Evolutionary conservation across 2,888 invertebrate genomes (phyloP), one percentile per base, ranked within the genome.

Genomic region (Pseudococcus viburni): DNA sequence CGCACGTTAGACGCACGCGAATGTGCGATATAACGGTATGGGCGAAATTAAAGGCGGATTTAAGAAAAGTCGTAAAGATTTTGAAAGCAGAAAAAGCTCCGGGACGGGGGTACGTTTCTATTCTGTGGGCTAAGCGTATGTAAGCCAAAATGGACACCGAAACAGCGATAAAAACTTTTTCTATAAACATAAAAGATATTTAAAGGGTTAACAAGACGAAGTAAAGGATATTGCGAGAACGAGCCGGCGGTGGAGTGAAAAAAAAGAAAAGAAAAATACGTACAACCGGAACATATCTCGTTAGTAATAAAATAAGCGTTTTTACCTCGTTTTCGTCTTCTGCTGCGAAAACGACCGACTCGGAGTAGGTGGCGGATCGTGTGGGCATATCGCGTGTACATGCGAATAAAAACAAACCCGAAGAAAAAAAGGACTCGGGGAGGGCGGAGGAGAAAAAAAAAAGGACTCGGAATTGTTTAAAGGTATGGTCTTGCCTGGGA

Each of bases 121-220:
- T 73, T 73, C 68, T 73, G 68, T 73, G 33, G 26, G 80, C 42
- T 42, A 80, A 80, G 80, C 80, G 80, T 42, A 42, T 80, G 42
- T 80, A 42, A 86, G 64, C 59, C 86, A 22, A 86, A 86, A 86
- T 46, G 86, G 86, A 86, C 86, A 86, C 73, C 68, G 26, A 86
- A 86, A 86, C 86, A 73, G 46, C 86, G 86, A 86, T 86, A 86
- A 86, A 86, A 86, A 86, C 86, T 86, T 86, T 86, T 86, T 86
- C 86, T 86, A 86, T 86, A 86, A 86, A 86, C 86, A 64, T 86
- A 86, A 86, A 85, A 64, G 85, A 85, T 85, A 85, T 85, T 85
- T 85, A 85, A 86, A 86, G 86, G 86, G 86, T 86, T 86, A 86
- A 73, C 68, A 86, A 64, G 73, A 85, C 39, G 59, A 33, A 26